These are phyloP conservation scores for Amiota communis DNA, from an alignment of 2,888 invertebrate genomes.

Conservation along the genomic window DNA sequence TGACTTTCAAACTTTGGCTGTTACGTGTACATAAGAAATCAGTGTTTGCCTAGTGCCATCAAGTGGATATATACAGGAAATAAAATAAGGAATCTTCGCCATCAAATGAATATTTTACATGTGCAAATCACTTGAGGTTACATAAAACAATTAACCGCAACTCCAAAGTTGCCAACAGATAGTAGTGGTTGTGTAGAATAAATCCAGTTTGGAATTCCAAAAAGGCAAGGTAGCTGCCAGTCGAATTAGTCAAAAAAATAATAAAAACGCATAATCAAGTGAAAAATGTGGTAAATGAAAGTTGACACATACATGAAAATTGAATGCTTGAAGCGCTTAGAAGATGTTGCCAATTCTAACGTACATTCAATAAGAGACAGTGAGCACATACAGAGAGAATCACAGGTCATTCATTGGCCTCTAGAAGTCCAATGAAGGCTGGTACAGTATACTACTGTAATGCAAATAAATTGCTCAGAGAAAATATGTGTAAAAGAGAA, in stretches of 20 bases:
- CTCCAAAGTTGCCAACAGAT: neutral
- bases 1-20: too few species aligned
- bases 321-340: conserved; percentile 7
- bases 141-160: conserved; percentile 18
- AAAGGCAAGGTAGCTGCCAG: neutral
- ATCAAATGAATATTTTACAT: conserved; percentile 7
- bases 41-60: neutral
- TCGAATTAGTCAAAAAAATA: neutral
- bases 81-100: conserved; percentile 8
- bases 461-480: conserved; percentile 10
- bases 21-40: too few species aligned
- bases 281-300: conserved; percentile 17
- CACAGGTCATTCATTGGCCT: neutral
- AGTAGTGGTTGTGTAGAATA: neutral
- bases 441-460: neutral
- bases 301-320: conserved; percentile 17
- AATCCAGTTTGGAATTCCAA: neutral
- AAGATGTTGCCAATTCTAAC: neutral
- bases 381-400: neutral
- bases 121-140: conserved; percentile 21
- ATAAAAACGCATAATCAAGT: neutral
- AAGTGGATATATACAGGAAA: neutral
- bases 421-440: neutral
- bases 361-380: neutral
- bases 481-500: neutral